A percentile compares a stretch with the other conserved stretches of the same genome.
phyloP scores from a whole-genome alignment of 1,140 invertebrate species.

The Euborellia annulipes region DNA sequence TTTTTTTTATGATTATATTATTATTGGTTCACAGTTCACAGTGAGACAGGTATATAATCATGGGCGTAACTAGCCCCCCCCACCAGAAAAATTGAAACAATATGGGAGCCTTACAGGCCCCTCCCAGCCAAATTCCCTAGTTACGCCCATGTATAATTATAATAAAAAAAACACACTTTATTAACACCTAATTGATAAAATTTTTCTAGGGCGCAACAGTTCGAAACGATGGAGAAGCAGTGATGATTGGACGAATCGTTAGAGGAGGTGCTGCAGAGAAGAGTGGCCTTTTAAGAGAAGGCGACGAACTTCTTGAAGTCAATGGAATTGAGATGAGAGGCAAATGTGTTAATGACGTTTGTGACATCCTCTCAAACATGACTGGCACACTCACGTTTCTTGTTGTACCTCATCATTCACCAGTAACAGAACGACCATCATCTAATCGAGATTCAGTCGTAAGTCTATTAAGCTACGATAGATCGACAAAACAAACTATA shows the following conservation, averaged over 20 bases:
- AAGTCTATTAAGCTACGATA: constrained; percentile 16
- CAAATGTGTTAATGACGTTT: constrained; percentile 94
- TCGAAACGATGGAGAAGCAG: constrained; percentile 70
- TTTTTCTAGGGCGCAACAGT: constrained; percentile 73
- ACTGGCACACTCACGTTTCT: constrained; percentile 85
- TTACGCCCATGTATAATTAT: too few relatives aligned
- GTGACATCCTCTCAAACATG: constrained; percentile 86
- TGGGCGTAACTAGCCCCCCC: too few relatives aligned
- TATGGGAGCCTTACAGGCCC: too few relatives aligned
- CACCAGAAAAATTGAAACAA: too few relatives aligned
- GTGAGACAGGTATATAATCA: too few relatives aligned
- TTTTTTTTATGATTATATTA: too few relatives aligned
- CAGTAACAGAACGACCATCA: constrained; percentile 15
- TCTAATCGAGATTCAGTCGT: constrained; percentile 33
- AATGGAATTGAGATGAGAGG: constrained; percentile 91
- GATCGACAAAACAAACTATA: background rate
- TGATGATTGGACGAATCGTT: constrained; percentile 89
- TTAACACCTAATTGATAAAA: constrained; percentile 2
- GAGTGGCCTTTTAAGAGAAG: constrained; percentile 84
- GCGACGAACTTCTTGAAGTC: constrained; percentile 92
- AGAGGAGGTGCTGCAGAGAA: constrained; percentile 90
- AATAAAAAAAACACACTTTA: background rate
- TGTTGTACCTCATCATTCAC: constrained; percentile 46
- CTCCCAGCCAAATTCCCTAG: too few relatives aligned
- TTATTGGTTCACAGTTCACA: too few relatives aligned